Evolutionary conservation across 2,113 vertebrate genomes (phyloP), one percentile per base, ranked within the genome.

Genomic region (Anoplopoma fimbria): DNA sequence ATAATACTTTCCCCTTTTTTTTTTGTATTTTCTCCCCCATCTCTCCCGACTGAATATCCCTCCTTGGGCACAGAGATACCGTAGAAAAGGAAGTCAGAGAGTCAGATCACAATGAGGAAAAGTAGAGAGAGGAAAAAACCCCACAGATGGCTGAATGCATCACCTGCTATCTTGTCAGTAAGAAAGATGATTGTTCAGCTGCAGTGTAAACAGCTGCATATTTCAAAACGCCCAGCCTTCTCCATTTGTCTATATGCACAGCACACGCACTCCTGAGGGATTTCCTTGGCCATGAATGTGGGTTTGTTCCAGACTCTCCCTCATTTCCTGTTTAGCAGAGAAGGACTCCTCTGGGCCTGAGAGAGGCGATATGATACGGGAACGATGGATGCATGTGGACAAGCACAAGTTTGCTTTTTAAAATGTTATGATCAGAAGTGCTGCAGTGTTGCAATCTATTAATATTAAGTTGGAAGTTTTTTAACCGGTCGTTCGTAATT

Each of bases 151-250:
- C 36, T 64, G 40, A 25, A 82, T 70, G 60, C 75, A 74, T 86
- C 64, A 88, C 78, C 87, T 89, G 73, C 75, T 76, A 23, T 67
- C 65, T 51, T 88, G 84, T 83, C 83, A 74, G 69, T 75, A 68
- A 87, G 72, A 87, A 15, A 53, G 79, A 88, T 77, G 85, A 78
- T 83, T 82, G 23, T 81, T 70, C 77, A 76, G 69, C 51, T 36
- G 53, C 63, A 60, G 45, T 67, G 81, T 62, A 86, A 82, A 70
- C 42, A 27, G 49, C 69, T 64, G 62, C 79, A 88, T 87, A 89
- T 83, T 87, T 90, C 75, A 79, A 31, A 86, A 74, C 62, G 47
- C 68, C 55, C 67, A 25, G 29, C 55, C 36, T 31, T 63, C 21
- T 47, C 42, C 45, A 78, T 87, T 85, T 49, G 60, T 85, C 79